Conservation (phyloP, 2,113 vertebrate genomes). For the Epinephelus cyanopodus region DNA sequence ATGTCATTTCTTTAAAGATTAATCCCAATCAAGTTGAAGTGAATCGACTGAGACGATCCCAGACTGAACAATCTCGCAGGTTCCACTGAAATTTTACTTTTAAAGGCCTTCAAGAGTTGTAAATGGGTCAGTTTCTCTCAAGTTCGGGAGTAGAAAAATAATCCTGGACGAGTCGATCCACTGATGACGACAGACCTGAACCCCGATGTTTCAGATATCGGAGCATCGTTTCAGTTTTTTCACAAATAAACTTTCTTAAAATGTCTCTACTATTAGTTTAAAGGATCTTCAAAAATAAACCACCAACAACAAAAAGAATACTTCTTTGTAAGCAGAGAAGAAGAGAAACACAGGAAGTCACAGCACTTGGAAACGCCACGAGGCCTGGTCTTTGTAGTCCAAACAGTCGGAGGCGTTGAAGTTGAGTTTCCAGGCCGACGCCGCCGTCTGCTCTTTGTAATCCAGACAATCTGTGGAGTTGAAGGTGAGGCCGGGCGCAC, state of each 20-base stretch:
- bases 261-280: constrained; percentile 62
- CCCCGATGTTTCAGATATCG: background rate
- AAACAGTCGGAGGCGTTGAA: constrained; percentile 97
- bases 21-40: constrained; percentile 19
- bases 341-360: constrained; percentile 78
- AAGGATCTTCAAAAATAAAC: constrained; percentile 51
- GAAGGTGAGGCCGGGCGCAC: constrained; percentile 87
- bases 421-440: constrained; percentile 96
- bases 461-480: constrained; percentile 97
- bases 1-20: background rate
- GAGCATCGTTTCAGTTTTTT: constrained; percentile 25
- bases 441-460: constrained; percentile 93
- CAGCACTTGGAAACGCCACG: constrained; percentile 98
- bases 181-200: background rate
- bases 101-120: constrained; percentile 27
- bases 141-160: constrained; percentile 72
- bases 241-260: constrained; percentile 55
- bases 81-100: constrained; percentile 7
- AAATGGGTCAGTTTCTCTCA: constrained; percentile 17
- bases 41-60: background rate
- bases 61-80: background rate
- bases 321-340: constrained; percentile 38
- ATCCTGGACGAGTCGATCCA: constrained; percentile 46
- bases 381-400: constrained; percentile 98
- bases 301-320: constrained; percentile 34